Evolutionary conservation across 2,113 vertebrate genomes (phyloP).

Genomic region (Bos indicus): DNA sequence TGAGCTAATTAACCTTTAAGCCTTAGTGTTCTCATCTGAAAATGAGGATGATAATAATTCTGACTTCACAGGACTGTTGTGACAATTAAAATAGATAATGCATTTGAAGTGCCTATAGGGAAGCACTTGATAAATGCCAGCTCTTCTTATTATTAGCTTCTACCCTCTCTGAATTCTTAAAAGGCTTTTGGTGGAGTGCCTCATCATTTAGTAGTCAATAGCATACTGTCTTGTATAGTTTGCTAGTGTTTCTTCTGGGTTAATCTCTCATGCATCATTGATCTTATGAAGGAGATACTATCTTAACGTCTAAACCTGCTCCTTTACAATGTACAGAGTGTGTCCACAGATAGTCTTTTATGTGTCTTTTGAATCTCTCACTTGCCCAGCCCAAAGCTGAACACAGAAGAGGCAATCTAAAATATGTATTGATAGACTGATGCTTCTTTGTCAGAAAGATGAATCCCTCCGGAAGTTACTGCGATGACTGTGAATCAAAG

Average conservation of each 20-base stretch:
- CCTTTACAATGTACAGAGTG: background rate
- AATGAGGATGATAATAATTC: background rate
- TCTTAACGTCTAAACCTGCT: background rate
- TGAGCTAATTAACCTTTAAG: conserved; percentile 35
- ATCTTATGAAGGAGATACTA: background rate
- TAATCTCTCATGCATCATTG: background rate
- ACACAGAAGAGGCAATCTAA: fast-evolving
- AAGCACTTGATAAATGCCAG: conserved; percentile 8
- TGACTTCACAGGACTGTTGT: background rate
- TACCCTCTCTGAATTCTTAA: conserved; percentile 28
- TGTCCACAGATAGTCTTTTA: background rate
- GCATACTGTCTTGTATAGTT: background rate
- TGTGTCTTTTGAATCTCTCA: background rate
- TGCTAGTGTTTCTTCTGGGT: background rate
- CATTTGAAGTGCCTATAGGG: background rate
- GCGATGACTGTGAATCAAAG: background rate
- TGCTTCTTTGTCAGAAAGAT: background rate
- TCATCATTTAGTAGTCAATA: conserved; percentile 21
- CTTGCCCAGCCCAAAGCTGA: background rate
- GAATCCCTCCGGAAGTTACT: background rate
- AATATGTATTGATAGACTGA: background rate
- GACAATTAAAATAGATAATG: background rate
- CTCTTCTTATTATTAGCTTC: background rate
- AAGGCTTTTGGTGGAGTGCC: background rate
- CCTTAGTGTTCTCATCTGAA: conserved; percentile 1